Evolutionary conservation across 1,140 invertebrate genomes (phyloP), one percentile per base, ranked within the genome.

Genomic region (Drosophila mayri): DNA sequence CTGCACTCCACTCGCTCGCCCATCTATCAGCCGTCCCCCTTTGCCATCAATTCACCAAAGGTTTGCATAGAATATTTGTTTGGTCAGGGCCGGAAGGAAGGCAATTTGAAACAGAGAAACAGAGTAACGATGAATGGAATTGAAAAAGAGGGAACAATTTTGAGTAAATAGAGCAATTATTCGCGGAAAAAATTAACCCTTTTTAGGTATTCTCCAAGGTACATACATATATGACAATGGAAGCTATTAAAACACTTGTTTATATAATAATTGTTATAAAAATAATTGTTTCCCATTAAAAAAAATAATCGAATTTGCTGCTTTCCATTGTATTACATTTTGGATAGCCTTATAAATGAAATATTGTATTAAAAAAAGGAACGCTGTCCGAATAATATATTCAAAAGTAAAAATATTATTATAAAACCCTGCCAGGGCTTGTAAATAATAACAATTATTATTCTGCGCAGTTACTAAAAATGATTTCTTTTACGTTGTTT

Each of bases 1-100:
- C 30, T 14, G 30, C 41, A 2, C 8, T 4, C 25, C 32, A 35
- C 3, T 22, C 22, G 22, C 22, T 22, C 22, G 22, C 22, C 22
- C 22, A 22, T 22, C 32, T 12, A 54, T 54, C 32, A 54, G 12
- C 12, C 18, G 25, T 5, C 25, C 25, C 25, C 25, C 25, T 22
- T 37, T 14, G 32, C 35, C 37, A 49, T 72, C 65, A 59, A 72
- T 49, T 30, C 68, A 59, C 68, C 43, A 71, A 70, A 49, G 65
- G 65, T 59, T 71, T 71, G 68, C 68, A 72, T 59, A 59, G 65
- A 71, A 71, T 49, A 72, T 72, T 70, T 72, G 49, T 72, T 57
- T 70, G 50, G 52, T 35, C n/a, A 58, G 52, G 52, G 50, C 52
- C 66, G 68, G 68, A 70, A 71, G 68, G 68, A 70, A 60, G 68